Percentiles rank a stretch among this genome's conserved stretches.
phyloP scores from a whole-genome alignment of 2,888 invertebrate genomes.

The Halocaridina rubra region DNA sequence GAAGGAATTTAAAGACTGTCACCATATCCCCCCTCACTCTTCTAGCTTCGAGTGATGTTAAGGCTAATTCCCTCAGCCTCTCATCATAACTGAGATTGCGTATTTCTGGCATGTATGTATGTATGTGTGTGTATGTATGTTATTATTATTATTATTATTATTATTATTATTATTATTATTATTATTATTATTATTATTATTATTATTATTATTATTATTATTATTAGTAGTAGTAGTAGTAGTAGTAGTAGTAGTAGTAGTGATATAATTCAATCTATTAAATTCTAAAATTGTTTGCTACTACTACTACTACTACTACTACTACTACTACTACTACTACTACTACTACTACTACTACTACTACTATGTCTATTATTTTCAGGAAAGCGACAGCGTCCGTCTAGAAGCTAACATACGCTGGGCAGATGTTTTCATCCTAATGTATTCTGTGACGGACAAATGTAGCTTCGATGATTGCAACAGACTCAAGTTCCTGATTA shows the following conservation, averaged over 20 bases:
- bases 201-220: not conserved
- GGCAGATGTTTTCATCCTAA: constrained; percentile 88
- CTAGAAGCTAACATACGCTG: constrained; percentile 85
- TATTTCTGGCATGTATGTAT: no score
- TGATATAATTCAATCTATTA: not conserved
- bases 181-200: not conserved
- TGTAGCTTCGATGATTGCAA: constrained; percentile 90
- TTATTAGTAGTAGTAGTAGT: not conserved
- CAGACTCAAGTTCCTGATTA: constrained; percentile 83
- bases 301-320: no score
- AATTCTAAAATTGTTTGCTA: not conserved
- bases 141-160: no score
- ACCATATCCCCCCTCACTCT: no score
- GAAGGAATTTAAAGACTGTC: no score
- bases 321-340: no score
- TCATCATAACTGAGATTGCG: no score
- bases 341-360: no score
- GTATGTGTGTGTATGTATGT: no score
- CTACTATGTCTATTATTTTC: not conserved
- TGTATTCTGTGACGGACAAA: constrained; percentile 90
- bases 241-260: not conserved
- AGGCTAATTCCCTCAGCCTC: not conserved
- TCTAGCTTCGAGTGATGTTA: no score
- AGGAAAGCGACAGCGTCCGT: constrained; percentile 54
- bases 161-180: not conserved